Percentiles rank a stretch among this genome's conserved stretches.
Evolutionary conservation across 2,113 vertebrate genomes (phyloP).

Genomic region (Cyanoderma ruficeps): DNA sequence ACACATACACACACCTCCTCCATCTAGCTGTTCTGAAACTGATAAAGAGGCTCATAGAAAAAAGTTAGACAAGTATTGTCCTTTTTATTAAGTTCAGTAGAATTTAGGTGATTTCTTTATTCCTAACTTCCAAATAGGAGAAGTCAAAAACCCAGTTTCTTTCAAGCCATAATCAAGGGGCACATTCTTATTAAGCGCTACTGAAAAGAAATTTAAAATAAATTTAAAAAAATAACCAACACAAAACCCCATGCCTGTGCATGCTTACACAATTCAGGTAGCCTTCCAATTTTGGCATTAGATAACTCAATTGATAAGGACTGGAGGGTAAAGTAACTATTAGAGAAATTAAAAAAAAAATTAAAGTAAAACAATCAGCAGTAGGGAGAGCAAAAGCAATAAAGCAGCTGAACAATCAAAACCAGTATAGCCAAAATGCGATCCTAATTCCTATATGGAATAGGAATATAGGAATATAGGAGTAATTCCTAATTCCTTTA

Average conservation of each 20-base stretch:
- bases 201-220: background rate
- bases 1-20: background rate
- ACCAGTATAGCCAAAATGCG: background rate
- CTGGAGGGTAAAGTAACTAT: background rate
- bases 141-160: fast-evolving
- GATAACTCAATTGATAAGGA: background rate
- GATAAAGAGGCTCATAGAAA: background rate
- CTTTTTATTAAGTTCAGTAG: background rate
- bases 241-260: background rate
- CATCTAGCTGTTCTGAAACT: background rate
- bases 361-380: background rate
- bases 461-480: too few species aligned
- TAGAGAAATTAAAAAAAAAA: background rate
- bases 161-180: background rate
- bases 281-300: background rate
- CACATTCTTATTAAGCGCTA: background rate
- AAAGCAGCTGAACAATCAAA: background rate
- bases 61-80: background rate
- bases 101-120: background rate
- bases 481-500: background rate
- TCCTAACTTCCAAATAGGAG: background rate
- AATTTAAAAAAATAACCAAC: too few species aligned
- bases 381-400: background rate
- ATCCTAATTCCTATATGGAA: background rate
- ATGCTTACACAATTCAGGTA: background rate